Percentiles rank a stretch among this genome's conserved stretches.
These are phyloP conservation scores for Cliona cf. orientalis DNA, from an alignment of 37 sponge, comb jelly and placozoan genomes.

Conservation along the genomic window DNA sequence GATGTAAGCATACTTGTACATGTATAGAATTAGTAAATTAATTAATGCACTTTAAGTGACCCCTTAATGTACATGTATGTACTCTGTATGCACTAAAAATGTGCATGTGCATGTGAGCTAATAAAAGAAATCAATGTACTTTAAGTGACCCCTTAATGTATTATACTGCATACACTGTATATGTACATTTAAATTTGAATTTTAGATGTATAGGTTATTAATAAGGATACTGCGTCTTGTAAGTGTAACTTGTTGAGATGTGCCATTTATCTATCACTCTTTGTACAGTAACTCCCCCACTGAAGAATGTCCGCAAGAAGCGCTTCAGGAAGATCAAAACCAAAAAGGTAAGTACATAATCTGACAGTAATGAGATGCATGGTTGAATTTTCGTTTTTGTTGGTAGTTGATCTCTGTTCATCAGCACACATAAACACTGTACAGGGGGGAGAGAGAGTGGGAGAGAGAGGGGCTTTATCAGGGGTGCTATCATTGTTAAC, in stretches of 20 bases:
- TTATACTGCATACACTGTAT: background rate
- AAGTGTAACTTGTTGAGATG: background rate
- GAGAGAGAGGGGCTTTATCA: too few relatives aligned
- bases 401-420: too few relatives aligned
- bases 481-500: too few relatives aligned
- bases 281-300: constrained; percentile 87
- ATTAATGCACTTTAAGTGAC: background rate
- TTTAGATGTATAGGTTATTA: background rate
- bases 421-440: too few relatives aligned
- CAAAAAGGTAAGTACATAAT: constrained; percentile 77
- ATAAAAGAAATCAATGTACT: background rate
- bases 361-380: too few relatives aligned
- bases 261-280: background rate
- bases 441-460: too few relatives aligned
- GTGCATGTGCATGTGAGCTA: background rate
- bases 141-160: background rate
- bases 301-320: constrained; percentile 95
- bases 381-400: too few relatives aligned
- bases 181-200: background rate
- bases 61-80: background rate
- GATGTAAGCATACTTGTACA: constrained; percentile 51
- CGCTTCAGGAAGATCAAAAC: constrained; percentile 94
- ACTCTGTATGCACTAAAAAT: background rate
- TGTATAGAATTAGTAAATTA: background rate
- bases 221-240: background rate